Conservation (phyloP, 2,113 vertebrate species). For the Xiphophorus couchianus region DNA sequence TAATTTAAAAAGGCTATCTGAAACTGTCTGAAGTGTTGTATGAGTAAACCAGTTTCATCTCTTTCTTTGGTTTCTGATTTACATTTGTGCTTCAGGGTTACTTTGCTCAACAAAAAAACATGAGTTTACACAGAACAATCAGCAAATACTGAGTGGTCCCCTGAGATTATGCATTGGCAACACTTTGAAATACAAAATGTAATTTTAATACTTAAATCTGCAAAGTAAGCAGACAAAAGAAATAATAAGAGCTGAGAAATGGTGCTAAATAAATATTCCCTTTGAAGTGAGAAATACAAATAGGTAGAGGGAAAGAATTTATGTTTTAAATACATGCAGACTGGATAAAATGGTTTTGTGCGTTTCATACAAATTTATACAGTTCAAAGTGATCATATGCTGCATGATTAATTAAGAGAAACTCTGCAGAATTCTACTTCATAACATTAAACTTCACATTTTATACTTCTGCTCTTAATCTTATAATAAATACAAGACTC, state of each 20-base stretch:
- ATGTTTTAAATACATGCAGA: neutral
- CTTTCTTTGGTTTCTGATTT: neutral
- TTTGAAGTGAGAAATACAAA: neutral
- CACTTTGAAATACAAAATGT: constrained; percentile 3
- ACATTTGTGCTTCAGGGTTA: constrained; percentile 9
- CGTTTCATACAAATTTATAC: neutral
- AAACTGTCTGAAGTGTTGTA: constrained; percentile 3
- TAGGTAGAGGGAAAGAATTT: neutral
- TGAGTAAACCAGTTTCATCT: constrained; percentile 9
- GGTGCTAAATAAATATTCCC: neutral
- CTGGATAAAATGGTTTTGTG: neutral
- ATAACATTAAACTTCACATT: constrained; percentile 2
- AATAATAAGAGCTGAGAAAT: neutral
- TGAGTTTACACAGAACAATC: constrained; percentile 7
- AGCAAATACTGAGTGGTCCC: constrained; percentile 17
- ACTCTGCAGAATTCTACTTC: neutral
- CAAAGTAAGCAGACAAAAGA: neutral
- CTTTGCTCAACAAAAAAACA: neutral
- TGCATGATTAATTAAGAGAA: constrained; percentile 1
- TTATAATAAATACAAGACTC: neutral
- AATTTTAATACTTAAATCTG: neutral
- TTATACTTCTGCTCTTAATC: neutral
- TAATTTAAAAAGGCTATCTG: constrained; percentile 7
- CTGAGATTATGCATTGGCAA: neutral
- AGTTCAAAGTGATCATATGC: neutral